Evolutionary conservation across 1,140 invertebrate species (phyloP).

Genomic region (Micrasema longulum): DNA sequence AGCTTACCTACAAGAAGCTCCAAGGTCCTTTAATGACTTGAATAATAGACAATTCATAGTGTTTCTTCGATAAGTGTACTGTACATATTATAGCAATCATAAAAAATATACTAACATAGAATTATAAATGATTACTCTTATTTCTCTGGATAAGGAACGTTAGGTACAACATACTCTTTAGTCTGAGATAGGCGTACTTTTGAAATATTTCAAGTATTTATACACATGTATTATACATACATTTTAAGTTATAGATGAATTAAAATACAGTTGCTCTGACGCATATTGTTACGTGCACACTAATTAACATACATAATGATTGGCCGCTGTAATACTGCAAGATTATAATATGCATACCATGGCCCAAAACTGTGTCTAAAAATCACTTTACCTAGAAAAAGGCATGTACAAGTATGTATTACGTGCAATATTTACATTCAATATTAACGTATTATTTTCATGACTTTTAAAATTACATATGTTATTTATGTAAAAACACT

Average conservation of each 20-base stretch:
- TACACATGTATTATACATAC: slow-evolving; percentile 24
- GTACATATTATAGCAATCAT: slow-evolving; percentile 39
- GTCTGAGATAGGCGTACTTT: slow-evolving; percentile 14
- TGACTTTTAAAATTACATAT: too few relatives aligned
- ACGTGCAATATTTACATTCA: too few relatives aligned
- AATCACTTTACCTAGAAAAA: too few relatives aligned
- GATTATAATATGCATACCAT: too few relatives aligned
- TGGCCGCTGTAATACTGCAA: too few relatives aligned
- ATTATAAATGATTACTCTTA: slow-evolving; percentile 44
- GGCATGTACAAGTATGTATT: too few relatives aligned
- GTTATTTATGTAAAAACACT: too few relatives aligned
- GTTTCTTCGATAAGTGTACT: slow-evolving; percentile 30
- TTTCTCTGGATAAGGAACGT: slow-evolving; percentile 24
- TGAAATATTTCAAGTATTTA: slow-evolving; percentile 35
- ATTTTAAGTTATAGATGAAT: slow-evolving; percentile 19
- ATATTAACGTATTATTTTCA: too few relatives aligned
- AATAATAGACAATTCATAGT: too few relatives aligned
- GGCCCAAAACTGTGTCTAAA: too few relatives aligned
- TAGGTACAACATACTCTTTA: slow-evolving; percentile 40
- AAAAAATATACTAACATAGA: slow-evolving; percentile 51
- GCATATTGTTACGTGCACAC: slow-evolving; percentile 12
- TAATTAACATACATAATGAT: slow-evolving; percentile 4
- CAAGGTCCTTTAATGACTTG: too few relatives aligned
- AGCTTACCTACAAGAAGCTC: too few relatives aligned
- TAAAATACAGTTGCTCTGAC: slow-evolving; percentile 27